Percentiles rank a stretch among this genome's conserved stretches.
Conservation (phyloP, 2,113 vertebrate species). For the Pithys albifrons region DNA sequence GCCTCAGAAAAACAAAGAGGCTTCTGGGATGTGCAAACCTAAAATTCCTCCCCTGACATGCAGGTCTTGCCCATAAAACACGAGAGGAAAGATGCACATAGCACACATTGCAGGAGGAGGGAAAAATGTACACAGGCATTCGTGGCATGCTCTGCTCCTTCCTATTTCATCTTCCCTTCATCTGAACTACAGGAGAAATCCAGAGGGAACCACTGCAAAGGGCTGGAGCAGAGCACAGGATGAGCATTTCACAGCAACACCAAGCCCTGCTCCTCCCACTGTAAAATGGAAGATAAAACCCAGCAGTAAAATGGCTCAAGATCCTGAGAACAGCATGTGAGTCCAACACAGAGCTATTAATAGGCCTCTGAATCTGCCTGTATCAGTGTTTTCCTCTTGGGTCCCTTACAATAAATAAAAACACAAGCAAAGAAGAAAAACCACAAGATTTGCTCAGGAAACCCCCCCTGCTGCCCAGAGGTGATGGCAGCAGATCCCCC, state of each 20-base stretch:
- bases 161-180: background rate
- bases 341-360: slow-evolving; percentile 19
- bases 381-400: background rate
- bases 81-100: background rate
- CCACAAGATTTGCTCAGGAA: background rate
- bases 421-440: background rate
- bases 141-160: background rate
- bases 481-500: background rate
- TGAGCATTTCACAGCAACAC: background rate
- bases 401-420: background rate
- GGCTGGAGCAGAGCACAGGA: background rate
- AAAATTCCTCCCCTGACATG: background rate
- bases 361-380: background rate
- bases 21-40: background rate
- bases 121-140: background rate
- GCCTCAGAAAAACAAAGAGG: background rate
- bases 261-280: background rate
- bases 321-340: background rate
- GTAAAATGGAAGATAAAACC: slow-evolving; percentile 7
- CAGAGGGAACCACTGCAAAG: background rate
- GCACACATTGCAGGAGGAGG: background rate
- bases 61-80: background rate
- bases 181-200: background rate
- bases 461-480: background rate
- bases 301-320: background rate